Base-by-base conservation (phyloP, 2,113 vertebrate genomes). In the Zosterops hypoxanthus region DNA sequence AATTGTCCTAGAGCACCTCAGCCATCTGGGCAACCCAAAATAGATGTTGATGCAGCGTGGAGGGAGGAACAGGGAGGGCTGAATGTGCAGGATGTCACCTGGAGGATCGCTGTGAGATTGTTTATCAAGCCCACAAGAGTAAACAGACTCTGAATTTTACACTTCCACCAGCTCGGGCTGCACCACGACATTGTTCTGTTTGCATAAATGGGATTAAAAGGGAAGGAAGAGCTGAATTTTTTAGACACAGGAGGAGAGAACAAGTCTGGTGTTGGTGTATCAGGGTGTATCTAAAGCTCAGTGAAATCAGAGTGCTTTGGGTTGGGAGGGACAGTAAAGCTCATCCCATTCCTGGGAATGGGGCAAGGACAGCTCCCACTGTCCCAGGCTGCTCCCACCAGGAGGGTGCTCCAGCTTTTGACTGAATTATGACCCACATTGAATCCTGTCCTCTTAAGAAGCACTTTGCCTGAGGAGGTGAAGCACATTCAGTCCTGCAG, bases 1-100 rank as follows among this genome's bases (percentile, higher is more conserved):
- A 80, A 49, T 31, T 44, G 41, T 89, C 92, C 90, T 78, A 36
- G 69, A 89, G 82, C 85, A 80, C 76, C 92, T 93, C 87, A 64
- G 90, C 84, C 81, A 83, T 75, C 85, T 82, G 88, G 78, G 52
- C 17, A 73, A 75, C 77, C 65, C 60, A n/a, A 73, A 91, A 73
- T 61, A 94, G 87, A 22, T 73, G 68, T 8, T 29, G 92, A 25
- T 79, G 77, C 59, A 49, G 63, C 3, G 44, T 76, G 63, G 34
- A 34, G 12, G 36, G 91, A 72, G 68, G 61, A 68, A 1, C 34
- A 24, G 63, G 0, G 76, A 52, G 71, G 66, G 33, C 26, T 50
- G 28, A 24, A 39, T 8, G 66, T 88, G 72, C 63, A 75, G 50
- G 57, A 65, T 42, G 78, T 87, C 78, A 89, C 60, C 60, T 61